Base-by-base conservation (phyloP, 2,888 invertebrate genomes). In the Tenthredo scrophulariae region DNA sequence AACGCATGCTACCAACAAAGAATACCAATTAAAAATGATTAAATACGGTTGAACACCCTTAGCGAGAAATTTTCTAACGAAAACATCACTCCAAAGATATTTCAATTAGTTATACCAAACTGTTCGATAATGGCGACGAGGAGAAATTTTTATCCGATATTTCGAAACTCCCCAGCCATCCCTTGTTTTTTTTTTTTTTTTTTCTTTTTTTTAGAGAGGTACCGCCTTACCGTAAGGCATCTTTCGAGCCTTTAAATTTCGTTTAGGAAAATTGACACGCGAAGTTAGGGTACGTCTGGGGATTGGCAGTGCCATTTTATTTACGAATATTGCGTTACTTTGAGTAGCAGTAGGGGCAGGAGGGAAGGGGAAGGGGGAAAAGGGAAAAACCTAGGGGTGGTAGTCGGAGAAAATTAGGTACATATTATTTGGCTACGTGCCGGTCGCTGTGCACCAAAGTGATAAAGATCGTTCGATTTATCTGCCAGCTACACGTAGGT, bases 301-400 rank as follows among this genome's bases (percentile, higher is more conserved):
- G 50, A 67, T 84, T 67, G 80, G 85, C 80, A 85, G 58, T 85
- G 72, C 85, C 82, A 85, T 82, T 85, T 85, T 85, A 82, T 85
- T 85, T 82, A 85, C 85, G 85, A 85, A 79, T 33, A 85, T 85
- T 72, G 62, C 62, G 84, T 43, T 43, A 77, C 79, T 79, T 77
- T 43, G 62, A 62, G 37, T 4, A 54, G 29, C 75, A 54, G 77
- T 18, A 29, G 9, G n/a, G 33, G 37, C 5, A 7, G 29, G 54
- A 29, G 37, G 9, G 13, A 13, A 43, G 13, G 43, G 37, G 10
- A 43, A 22, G 40, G n/a, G 46, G 33, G 77, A 43, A 9, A 33
- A 4, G 0, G 18, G 33, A 29, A 15, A 54, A 84, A 46, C 54
- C 54, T 70, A 13, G 70, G 46, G n/a, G 33, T 37, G 26, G 10